Percentiles rank a stretch among this genome's conserved stretches.
Evolutionary conservation across 2,888 invertebrate genomes (phyloP).

Genomic region (Drosophila robusta): DNA sequence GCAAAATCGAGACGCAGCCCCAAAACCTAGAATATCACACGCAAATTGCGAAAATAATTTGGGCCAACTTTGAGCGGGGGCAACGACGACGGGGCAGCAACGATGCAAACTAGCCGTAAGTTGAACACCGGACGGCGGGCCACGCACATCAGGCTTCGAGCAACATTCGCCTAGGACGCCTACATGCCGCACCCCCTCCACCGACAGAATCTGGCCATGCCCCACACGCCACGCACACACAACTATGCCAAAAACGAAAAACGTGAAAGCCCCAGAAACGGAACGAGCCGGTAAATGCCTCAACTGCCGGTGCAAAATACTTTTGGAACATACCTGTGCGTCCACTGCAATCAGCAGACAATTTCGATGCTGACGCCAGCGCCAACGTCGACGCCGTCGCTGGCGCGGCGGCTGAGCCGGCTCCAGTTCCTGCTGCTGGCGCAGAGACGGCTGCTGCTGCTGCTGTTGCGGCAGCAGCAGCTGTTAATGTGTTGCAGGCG

Average conservation of each 20-base stretch:
- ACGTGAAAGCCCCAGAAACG: conserved; percentile 69
- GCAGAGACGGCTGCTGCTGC: conserved; percentile 44
- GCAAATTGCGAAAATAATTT: conserved; percentile 73
- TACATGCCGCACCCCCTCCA: neutral
- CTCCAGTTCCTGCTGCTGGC: conserved; percentile 53
- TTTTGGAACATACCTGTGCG: conserved; percentile 87
- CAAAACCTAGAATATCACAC: conserved; percentile 77
- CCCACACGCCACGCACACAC: conserved; percentile 66
- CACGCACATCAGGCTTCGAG: conserved; percentile 30
- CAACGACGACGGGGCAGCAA: conserved; percentile 7
- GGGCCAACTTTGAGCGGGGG: conserved; percentile 46
- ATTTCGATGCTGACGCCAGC: conserved; percentile 73
- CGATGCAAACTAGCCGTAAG: conserved; percentile 60
- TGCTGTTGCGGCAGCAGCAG: conserved; percentile 60
- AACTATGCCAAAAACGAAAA: conserved; percentile 80
- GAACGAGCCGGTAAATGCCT: conserved; percentile 75
- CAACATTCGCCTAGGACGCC: conserved; percentile 8
- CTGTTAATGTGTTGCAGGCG: conserved; percentile 74
- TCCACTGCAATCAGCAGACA: conserved; percentile 87
- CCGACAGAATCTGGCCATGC: conserved; percentile 33
- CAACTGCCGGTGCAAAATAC: conserved; percentile 78
- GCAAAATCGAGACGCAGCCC: conserved; percentile 37
- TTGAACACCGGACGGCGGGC: conserved; percentile 37
- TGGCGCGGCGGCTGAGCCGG: conserved; percentile 43
- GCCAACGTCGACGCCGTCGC: conserved; percentile 44